phyloP scores from a whole-genome alignment of 1,140 invertebrate species.

The Lasaia peninsularis region DNA sequence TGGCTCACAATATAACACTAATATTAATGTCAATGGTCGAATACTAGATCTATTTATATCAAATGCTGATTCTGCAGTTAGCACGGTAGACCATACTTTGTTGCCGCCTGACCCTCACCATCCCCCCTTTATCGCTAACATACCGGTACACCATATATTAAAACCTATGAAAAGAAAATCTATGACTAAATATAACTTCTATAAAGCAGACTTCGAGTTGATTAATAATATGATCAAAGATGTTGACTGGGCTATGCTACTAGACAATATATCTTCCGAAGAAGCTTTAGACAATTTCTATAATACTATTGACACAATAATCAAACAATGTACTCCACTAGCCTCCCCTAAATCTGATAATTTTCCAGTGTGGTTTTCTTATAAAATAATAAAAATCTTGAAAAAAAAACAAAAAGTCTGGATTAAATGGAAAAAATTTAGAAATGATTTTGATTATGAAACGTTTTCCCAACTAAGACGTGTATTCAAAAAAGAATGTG shows the following conservation, averaged over 20 bases:
- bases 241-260: not conserved
- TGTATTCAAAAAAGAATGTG: not conserved
- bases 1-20: slow-evolving; percentile 16
- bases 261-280: not conserved
- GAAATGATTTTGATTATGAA: slow-evolving; percentile 15
- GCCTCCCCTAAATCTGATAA: no score
- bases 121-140: not conserved
- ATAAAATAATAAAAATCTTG: not conserved
- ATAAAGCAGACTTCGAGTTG: not conserved
- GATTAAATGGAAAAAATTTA: slow-evolving; percentile 18
- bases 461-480: slow-evolving; percentile 1
- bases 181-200: slow-evolving; percentile 1
- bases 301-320: not conserved
- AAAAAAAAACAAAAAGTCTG: slow-evolving; percentile 17
- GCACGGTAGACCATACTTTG: not conserved
- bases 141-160: not conserved
- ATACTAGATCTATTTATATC: slow-evolving; percentile 20
- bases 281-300: not conserved
- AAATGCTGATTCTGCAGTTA: not conserved
- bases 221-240: not conserved
- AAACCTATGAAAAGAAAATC: not conserved
- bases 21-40: slow-evolving; percentile 15
- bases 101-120: not conserved
- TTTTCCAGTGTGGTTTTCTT: slow-evolving; percentile 11
- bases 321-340: no score